Percentiles rank a stretch among this genome's conserved stretches.
Evolutionary conservation across 2,888 invertebrate genomes (phyloP).

Genomic region (Pelosia muscerda): DNA sequence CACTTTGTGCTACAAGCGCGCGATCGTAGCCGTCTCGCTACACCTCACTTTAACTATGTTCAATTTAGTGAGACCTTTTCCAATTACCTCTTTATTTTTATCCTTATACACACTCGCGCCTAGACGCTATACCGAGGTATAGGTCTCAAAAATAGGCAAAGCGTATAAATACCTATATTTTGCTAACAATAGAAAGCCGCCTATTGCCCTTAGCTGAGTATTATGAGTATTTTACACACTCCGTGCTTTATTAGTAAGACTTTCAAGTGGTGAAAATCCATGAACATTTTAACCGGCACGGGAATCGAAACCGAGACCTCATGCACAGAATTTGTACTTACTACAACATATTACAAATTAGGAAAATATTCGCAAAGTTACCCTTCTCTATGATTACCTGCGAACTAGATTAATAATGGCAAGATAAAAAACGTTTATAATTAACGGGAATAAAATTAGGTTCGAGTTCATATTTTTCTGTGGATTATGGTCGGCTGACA

Average conservation of each 20-base stretch:
- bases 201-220: no score
- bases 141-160: no score
- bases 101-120: neutral
- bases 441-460: slow-evolving; percentile 47
- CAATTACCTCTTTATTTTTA: slow-evolving; percentile 29
- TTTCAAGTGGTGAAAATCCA: neutral
- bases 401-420: slow-evolving; percentile 45
- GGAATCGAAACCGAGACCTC: neutral
- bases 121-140: no score
- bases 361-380: slow-evolving; percentile 35
- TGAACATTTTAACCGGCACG: neutral
- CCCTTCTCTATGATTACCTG: slow-evolving; percentile 37
- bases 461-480: slow-evolving; percentile 41
- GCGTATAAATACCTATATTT: neutral
- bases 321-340: neutral
- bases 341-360: slow-evolving; percentile 13
- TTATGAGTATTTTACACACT: no score
- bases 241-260: neutral
- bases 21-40: slow-evolving; percentile 57
- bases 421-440: slow-evolving; percentile 45
- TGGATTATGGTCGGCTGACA: slow-evolving; percentile 34
- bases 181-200: neutral
- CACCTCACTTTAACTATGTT: slow-evolving; percentile 61
- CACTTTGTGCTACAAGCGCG: slow-evolving; percentile 68
- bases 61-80: slow-evolving; percentile 54